Percentiles rank a stretch among this genome's conserved stretches.
phyloP scores from a whole-genome alignment of 2,888 invertebrate species.

The Cheilosia pagana region DNA sequence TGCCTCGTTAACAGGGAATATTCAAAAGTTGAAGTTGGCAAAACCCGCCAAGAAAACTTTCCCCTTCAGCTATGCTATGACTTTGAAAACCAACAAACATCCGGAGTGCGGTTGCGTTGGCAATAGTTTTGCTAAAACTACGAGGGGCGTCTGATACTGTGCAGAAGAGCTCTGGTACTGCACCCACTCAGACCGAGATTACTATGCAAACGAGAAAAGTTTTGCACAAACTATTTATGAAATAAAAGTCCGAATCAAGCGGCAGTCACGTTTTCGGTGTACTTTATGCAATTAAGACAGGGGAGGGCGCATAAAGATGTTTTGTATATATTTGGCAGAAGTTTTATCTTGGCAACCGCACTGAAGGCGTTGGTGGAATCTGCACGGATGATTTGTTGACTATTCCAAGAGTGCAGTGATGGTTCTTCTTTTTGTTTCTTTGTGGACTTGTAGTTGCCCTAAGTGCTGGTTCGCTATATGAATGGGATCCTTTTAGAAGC shows the following conservation, averaged over 20 bases:
- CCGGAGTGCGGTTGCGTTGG: constrained; percentile 25
- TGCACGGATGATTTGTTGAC: constrained; percentile 64
- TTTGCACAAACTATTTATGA: constrained; percentile 72
- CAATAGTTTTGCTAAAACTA: constrained; percentile 38
- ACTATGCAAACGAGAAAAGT: constrained; percentile 75
- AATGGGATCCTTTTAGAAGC: constrained; percentile 26
- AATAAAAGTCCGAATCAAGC: constrained; percentile 74
- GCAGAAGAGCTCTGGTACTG: constrained; percentile 19
- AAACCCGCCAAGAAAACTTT: constrained; percentile 43
- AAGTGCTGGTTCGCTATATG: constrained; percentile 9
- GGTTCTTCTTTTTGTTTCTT: no score
- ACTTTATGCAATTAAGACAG: constrained; percentile 71
- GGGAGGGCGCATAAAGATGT: constrained; percentile 53
- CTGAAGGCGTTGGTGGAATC: constrained; percentile 28
- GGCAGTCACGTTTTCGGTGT: constrained; percentile 70
- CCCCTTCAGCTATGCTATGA: constrained; percentile 28
- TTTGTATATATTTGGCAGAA: constrained; percentile 54
- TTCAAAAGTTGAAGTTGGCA: constrained; percentile 50
- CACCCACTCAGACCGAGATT: constrained; percentile 70
- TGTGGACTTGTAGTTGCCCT: background rate
- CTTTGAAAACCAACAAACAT: constrained; percentile 73
- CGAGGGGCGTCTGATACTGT: background rate
- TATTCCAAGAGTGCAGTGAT: constrained; percentile 13
- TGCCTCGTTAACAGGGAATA: constrained; percentile 54
- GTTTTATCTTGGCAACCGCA: constrained; percentile 61